Evolutionary conservation across 2,888 invertebrate genomes (phyloP).

Genomic region (Nycteola revayana): DNA sequence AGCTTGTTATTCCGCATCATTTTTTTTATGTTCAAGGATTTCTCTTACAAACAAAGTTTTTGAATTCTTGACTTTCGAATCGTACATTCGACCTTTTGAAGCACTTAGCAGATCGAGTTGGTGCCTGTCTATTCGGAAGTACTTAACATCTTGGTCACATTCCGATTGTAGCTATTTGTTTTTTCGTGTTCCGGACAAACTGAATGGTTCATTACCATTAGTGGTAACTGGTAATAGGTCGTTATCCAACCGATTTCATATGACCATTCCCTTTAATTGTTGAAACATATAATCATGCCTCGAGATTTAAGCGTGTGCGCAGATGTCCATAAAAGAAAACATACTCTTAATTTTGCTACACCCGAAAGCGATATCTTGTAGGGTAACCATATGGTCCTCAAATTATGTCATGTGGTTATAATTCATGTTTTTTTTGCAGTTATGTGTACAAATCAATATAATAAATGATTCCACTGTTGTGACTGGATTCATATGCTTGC

Average conservation of each 20-base stretch:
- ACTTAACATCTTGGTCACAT: constrained; percentile 13
- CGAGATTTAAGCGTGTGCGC: constrained; percentile 46
- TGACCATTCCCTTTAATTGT: constrained; percentile 44
- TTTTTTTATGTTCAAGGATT: constrained; percentile 4
- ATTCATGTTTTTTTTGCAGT: constrained; percentile 30
- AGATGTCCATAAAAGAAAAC: constrained; percentile 45
- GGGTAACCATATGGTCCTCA: constrained; percentile 46
- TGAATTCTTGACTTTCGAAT: too few relatives aligned
- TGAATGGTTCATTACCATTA: constrained; percentile 25
- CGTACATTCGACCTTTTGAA: too few relatives aligned
- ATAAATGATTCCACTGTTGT: constrained; percentile 1
- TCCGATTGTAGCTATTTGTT: constrained; percentile 14
- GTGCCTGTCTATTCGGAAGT: constrained; percentile 20
- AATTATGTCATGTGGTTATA: constrained; percentile 46
- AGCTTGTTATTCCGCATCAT: background rate
- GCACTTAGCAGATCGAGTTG: too few relatives aligned
- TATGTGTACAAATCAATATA: constrained; percentile 26
- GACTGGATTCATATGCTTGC: too few relatives aligned
- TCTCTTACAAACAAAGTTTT: too few relatives aligned
- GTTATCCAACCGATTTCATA: constrained; percentile 22
- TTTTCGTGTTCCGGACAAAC: constrained; percentile 26
- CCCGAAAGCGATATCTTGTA: constrained; percentile 49
- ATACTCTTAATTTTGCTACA: constrained; percentile 59
- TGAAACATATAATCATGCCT: constrained; percentile 46
- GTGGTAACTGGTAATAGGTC: constrained; percentile 24